Conservation (phyloP, 2,888 invertebrate genomes). For the Scotopteryx bipunctaria region DNA sequence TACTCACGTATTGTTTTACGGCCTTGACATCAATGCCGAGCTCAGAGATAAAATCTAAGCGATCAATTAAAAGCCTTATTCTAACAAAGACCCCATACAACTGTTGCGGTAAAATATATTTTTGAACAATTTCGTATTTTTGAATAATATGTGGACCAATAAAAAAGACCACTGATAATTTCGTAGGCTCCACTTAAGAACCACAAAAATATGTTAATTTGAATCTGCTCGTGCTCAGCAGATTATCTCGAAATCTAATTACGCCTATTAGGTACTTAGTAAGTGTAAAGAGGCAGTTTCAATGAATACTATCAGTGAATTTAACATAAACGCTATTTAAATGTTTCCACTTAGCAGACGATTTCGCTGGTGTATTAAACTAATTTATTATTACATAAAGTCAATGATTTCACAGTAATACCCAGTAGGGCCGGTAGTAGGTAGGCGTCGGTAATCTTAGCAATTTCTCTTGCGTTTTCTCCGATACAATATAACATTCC, state of each 20-base stretch:
- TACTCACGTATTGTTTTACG: constrained; percentile 62
- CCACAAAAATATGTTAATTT: constrained; percentile 25
- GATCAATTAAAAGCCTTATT: constrained; percentile 61
- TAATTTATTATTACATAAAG: constrained; percentile 25
- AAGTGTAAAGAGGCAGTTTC: constrained; percentile 31
- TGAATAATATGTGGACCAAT: too few relatives aligned
- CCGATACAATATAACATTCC: constrained; percentile 33
- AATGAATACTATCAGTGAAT: constrained; percentile 34
- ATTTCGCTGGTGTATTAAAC: constrained; percentile 25
- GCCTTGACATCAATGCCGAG: constrained; percentile 73
- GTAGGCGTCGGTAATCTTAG: constrained; percentile 25
- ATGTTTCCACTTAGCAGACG: constrained; percentile 30
- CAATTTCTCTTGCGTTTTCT: constrained; percentile 38
- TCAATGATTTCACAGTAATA: constrained; percentile 38
- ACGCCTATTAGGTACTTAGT: constrained; percentile 33
- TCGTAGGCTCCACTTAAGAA: too few relatives aligned
- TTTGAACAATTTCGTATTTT: not conserved
- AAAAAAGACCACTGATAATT: too few relatives aligned
- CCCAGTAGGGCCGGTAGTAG: constrained; percentile 24
- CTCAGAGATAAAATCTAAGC: constrained; percentile 68
- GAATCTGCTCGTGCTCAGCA: constrained; percentile 12
- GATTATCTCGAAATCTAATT: constrained; percentile 28
- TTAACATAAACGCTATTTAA: constrained; percentile 38
- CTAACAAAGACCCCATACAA: constrained; percentile 67
- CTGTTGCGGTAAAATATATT: too few relatives aligned